These are phyloP conservation scores for Lepisosteus oculatus DNA, from an alignment of 2,113 vertebrate genomes.

Conservation along the genomic window DNA sequence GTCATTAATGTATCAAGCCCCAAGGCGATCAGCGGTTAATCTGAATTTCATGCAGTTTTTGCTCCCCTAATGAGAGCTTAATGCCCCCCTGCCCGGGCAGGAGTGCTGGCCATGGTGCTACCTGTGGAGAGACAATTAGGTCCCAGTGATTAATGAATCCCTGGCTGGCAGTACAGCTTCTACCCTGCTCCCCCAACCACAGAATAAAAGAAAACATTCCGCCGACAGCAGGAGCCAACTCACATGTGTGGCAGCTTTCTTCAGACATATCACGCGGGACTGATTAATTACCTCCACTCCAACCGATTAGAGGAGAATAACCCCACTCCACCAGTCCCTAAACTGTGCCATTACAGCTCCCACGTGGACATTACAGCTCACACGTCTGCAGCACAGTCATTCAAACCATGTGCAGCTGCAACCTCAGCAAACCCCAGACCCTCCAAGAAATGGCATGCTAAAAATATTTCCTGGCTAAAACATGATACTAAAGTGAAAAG, in stretches of 20 bases:
- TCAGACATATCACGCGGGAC: background rate
- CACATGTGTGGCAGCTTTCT: background rate
- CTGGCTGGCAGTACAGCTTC: background rate
- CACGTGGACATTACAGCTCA: no score
- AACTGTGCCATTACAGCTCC: no score
- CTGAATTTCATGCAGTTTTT: constrained; percentile 13
- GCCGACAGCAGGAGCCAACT: background rate
- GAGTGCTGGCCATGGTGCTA: background rate
- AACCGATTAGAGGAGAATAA: background rate
- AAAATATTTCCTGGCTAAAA: no score
- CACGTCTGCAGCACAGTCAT: no score
- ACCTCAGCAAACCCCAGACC: no score
- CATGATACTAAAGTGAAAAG: no score
- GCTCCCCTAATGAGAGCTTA: constrained; percentile 13
- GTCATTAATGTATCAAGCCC: background rate
- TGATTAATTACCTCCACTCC: background rate
- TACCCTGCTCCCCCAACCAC: background rate
- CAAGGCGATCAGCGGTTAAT: constrained; percentile 4
- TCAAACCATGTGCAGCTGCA: no score
- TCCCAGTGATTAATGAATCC: constrained; percentile 11
- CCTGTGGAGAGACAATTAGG: background rate
- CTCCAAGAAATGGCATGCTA: no score
- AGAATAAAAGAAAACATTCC: background rate
- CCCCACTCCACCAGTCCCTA: background rate
- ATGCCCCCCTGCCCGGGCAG: constrained; percentile 3